Conservation (phyloP, 1,140 invertebrate species). For the Choristoneura fumiferana region DNA sequence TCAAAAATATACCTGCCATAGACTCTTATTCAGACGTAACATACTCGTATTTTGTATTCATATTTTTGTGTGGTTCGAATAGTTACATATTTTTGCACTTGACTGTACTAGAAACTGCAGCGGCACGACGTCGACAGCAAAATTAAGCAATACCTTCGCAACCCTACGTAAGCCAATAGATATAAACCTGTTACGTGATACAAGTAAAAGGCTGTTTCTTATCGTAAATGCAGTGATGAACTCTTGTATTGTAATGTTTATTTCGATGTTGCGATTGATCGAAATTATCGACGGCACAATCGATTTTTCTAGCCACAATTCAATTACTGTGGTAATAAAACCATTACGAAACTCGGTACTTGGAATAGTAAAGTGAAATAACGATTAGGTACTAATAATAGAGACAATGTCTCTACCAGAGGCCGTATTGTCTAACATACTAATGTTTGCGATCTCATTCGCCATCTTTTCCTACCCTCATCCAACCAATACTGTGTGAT, state of each 20-base stretch:
- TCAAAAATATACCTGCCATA: too few species aligned
- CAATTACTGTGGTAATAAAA: constrained; percentile 47
- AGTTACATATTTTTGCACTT: too few species aligned
- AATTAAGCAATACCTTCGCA: constrained; percentile 24
- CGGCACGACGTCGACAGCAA: constrained; percentile 10
- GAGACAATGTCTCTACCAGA: too few species aligned
- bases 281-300: constrained; percentile 47
- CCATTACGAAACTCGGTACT: constrained; percentile 43
- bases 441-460: too few species aligned
- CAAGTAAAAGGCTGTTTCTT: constrained; percentile 21
- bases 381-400: neutral
- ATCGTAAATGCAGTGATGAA: constrained; percentile 34
- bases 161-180: constrained; percentile 13
- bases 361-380: constrained; percentile 15
- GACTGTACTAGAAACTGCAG: neutral
- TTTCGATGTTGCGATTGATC: constrained; percentile 26
- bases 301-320: constrained; percentile 54
- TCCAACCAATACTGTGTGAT: too few species aligned
- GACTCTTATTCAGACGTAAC: too few species aligned
- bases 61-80: too few species aligned
- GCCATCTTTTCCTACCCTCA: too few species aligned
- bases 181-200: constrained; percentile 22
- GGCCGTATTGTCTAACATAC: too few species aligned
- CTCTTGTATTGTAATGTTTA: constrained; percentile 24
- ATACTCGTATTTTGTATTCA: too few species aligned